Percentiles rank a stretch among this genome's conserved stretches.
Conservation (phyloP, 1,140 invertebrate species). For the Cotesia glomerata region DNA sequence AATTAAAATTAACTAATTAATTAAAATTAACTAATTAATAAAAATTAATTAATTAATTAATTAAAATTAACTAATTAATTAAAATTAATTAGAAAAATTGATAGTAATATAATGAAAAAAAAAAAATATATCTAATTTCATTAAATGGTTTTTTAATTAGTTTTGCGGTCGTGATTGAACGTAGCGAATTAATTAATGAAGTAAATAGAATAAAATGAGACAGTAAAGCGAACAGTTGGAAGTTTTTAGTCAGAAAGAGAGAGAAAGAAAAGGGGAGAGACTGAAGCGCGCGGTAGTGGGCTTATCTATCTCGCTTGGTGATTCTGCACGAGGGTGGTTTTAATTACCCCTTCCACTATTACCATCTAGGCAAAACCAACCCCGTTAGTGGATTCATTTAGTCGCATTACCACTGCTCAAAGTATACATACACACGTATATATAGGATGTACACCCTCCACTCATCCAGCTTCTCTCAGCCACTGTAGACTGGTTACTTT, state of each 20-base stretch:
- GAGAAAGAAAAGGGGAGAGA: not conserved
- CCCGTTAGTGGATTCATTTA: conserved; percentile 58
- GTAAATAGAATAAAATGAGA: not conserved
- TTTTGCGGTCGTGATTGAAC: not conserved
- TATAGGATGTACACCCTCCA: not conserved
- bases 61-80: too few relatives aligned
- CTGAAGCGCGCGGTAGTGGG: conserved; percentile 41
- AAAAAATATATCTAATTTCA: too few relatives aligned
- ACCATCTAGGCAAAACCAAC: conserved; percentile 40
- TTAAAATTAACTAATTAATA: too few relatives aligned
- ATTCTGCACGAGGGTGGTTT: conserved; percentile 47
- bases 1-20: too few relatives aligned
- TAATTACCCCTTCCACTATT: conserved; percentile 55
- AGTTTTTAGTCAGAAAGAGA: not conserved
- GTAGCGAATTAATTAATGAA: conserved; percentile 10
- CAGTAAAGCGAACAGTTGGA: not conserved
- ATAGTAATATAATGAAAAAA: too few relatives aligned
- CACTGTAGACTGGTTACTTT: not conserved
- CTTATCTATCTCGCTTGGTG: conserved; percentile 41
- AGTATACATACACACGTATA: conserved; percentile 19
- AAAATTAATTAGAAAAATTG: too few relatives aligned
- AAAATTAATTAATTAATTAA: too few relatives aligned
- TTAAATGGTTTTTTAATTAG: not conserved
- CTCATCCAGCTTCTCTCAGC: not conserved
- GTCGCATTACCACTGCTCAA: conserved; percentile 37